phyloP scores from a whole-genome alignment of 2,113 vertebrate species.

The Tyto alba region DNA sequence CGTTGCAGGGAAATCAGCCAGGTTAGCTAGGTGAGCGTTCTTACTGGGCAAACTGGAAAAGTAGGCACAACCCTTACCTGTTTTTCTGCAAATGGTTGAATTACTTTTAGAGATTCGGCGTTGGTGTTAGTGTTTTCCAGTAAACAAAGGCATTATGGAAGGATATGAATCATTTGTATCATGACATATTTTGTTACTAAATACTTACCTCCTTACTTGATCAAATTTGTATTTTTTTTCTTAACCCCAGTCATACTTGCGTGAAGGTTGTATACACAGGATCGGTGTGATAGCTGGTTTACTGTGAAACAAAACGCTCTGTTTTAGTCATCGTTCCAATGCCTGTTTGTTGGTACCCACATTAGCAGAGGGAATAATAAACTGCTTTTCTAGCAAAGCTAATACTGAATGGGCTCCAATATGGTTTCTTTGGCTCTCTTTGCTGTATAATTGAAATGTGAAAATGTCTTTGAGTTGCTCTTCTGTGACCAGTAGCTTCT shows the following conservation, averaged over 20 bases:
- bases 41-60: background rate
- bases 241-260: background rate
- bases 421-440: background rate
- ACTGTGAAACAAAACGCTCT: rapidly evolving
- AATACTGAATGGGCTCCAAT: background rate
- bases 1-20: background rate
- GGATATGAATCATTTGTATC: background rate
- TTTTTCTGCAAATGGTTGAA: background rate
- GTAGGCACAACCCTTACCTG: background rate
- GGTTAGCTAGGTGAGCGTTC: background rate
- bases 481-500: background rate
- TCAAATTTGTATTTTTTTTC: background rate
- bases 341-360: background rate
- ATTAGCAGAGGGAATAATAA: background rate
- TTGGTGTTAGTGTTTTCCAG: background rate
- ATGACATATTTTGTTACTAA: background rate
- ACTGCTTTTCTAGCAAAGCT: background rate
- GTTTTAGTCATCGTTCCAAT: rapidly evolving
- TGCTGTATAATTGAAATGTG: background rate
- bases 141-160: background rate
- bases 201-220: background rate
- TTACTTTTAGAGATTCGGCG: background rate
- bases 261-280: background rate
- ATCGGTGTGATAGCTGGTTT: background rate
- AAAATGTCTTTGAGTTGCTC: background rate